Evolutionary conservation across 30 jellyfish, hydroid and myxozoan genomes (phyloP).

Genomic region (Cassiopea xamachana): DNA sequence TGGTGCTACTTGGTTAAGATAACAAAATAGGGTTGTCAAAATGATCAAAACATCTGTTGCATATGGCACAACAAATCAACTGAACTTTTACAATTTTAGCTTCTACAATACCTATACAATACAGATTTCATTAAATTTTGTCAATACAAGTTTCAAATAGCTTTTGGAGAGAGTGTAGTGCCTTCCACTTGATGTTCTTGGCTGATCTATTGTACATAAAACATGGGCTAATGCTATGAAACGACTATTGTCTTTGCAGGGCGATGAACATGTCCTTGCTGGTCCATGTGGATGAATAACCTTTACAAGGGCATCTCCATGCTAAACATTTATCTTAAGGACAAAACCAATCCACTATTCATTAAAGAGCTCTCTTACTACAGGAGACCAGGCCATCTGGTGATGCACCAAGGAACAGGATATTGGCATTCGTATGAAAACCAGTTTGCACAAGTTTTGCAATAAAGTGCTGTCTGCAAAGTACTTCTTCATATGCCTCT

Average conservation of each 20-base stretch:
- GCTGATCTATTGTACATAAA: conserved; percentile 4
- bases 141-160: neutral
- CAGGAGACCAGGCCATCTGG: too few relatives aligned
- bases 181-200: conserved; percentile 20
- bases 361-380: too few relatives aligned
- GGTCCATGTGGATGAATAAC: conserved; percentile 31
- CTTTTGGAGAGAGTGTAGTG: neutral
- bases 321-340: conserved; percentile 14
- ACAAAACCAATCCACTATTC: conserved; percentile 29
- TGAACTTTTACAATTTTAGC: neutral
- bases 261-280: conserved; percentile 14
- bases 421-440: too few relatives aligned
- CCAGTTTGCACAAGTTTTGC: too few relatives aligned
- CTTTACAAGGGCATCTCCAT: conserved; percentile 15
- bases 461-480: too few relatives aligned
- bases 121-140: neutral
- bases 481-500: too few relatives aligned
- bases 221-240: conserved; percentile 1
- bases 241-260: neutral
- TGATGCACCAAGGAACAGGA: too few relatives aligned
- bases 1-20: too few relatives aligned
- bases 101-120: neutral
- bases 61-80: neutral
- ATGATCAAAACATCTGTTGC: neutral
- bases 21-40: too few relatives aligned